Percentiles rank a stretch among this genome's conserved stretches.
Conservation (phyloP, 2,888 invertebrate species). For the Drosophila antonietae region DNA sequence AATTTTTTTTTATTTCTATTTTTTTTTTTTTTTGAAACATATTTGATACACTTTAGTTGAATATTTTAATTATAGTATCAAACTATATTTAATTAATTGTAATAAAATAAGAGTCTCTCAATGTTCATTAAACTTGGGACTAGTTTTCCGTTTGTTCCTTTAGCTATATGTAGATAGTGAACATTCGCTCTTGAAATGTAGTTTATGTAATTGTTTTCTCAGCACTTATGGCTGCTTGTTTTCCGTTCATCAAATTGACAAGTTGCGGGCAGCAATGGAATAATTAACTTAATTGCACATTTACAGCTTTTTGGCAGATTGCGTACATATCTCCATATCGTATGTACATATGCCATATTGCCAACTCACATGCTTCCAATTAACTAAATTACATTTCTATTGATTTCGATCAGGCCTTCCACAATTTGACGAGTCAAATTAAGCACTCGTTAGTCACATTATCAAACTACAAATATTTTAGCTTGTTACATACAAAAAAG, state of each 20-base stretch:
- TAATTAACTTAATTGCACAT: conserved; percentile 77
- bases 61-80: background rate
- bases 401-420: conserved; percentile 47
- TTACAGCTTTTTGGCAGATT: conserved; percentile 59
- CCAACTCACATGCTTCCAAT: conserved; percentile 58
- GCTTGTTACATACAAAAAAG: background rate
- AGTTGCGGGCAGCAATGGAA: conserved; percentile 41
- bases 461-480: background rate
- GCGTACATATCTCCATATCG: conserved; percentile 5
- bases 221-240: conserved; percentile 9
- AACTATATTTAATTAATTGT: background rate
- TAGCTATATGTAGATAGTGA: background rate
- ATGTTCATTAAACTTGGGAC: background rate
- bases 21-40: too few species aligned
- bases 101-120: background rate
- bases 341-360: conserved; percentile 32
- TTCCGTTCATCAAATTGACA: conserved; percentile 16
- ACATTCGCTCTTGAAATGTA: conserved; percentile 3
- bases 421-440: conserved; percentile 19
- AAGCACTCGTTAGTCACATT: conserved; percentile 13
- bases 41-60: background rate
- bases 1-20: too few species aligned
- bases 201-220: conserved; percentile 32
- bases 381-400: conserved; percentile 74
- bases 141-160: background rate